phyloP scores from a whole-genome alignment of 2,797 vertebrate species.

The Catamblyrhynchus diadema region DNA sequence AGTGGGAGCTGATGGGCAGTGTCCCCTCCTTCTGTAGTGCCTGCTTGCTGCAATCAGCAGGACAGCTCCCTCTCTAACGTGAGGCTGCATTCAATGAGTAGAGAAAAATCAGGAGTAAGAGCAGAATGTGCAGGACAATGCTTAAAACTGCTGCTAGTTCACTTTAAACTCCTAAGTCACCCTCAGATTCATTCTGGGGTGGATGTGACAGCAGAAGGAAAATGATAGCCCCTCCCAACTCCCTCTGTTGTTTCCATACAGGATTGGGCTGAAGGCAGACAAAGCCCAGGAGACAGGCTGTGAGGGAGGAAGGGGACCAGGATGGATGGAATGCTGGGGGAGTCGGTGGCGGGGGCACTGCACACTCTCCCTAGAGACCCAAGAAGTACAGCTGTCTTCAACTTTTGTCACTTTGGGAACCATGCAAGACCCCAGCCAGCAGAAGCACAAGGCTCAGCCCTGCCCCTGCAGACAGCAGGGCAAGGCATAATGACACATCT shows the following conservation, averaged over 20 bases:
- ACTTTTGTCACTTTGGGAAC: neutral
- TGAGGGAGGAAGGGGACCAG: neutral
- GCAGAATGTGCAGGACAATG: rapidly evolving
- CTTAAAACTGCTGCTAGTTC: neutral
- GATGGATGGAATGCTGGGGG: neutral
- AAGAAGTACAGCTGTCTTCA: neutral
- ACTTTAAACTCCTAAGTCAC: neutral
- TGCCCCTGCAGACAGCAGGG: neutral
- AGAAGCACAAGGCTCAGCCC: neutral
- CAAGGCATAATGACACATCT: neutral
- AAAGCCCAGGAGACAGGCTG: neutral
- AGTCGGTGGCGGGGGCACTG: rapidly evolving
- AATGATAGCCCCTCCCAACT: neutral
- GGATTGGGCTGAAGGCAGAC: neutral
- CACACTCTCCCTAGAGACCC: neutral
- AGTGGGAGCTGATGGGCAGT: neutral
- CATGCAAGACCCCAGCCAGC: neutral
- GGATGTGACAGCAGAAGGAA: neutral
- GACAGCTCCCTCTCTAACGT: neutral
- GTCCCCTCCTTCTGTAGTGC: neutral
- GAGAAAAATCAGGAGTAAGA: neutral
- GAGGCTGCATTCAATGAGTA: neutral
- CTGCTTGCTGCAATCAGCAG: neutral
- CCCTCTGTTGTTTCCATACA: neutral
- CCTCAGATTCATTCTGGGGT: neutral